These are phyloP conservation scores for Porites evermanni DNA, from an alignment of 92 coral and sea anemone genomes.

Conservation along the genomic window DNA sequence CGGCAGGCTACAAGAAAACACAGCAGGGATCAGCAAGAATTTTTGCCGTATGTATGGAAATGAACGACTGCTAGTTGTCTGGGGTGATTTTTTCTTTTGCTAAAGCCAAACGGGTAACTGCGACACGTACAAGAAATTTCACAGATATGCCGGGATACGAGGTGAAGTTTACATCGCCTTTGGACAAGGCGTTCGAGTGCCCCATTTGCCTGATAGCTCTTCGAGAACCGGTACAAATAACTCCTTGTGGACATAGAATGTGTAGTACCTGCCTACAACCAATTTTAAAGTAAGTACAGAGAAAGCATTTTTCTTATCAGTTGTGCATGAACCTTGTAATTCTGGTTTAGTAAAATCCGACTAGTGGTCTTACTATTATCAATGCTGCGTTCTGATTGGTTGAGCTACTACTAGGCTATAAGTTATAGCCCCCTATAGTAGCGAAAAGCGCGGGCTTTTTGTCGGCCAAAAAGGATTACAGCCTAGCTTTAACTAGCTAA, in stretches of 20 bases:
- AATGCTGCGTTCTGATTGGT: too few species aligned
- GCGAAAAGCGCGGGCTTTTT: too few species aligned
- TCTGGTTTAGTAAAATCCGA: too few species aligned
- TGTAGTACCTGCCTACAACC: slow-evolving; percentile 96
- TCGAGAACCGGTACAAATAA: slow-evolving; percentile 97
- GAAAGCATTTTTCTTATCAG: too few species aligned
- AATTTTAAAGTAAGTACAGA: slow-evolving; percentile 72
- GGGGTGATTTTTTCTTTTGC: neutral
- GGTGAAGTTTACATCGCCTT: slow-evolving; percentile 73
- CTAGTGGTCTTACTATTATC: too few species aligned
- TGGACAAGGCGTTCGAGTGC: slow-evolving; percentile 98
- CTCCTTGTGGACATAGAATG: slow-evolving; percentile 99
- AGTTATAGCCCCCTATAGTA: too few species aligned
- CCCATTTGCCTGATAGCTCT: slow-evolving; percentile 95
- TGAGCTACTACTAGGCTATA: too few species aligned
- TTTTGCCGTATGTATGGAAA: neutral
- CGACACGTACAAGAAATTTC: neutral
- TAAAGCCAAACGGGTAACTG: neutral
- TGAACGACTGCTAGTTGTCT: neutral
- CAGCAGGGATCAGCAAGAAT: neutral
- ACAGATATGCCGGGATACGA: slow-evolving; percentile 94
- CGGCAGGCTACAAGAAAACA: slow-evolving; percentile 6
- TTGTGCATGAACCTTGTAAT: neutral
- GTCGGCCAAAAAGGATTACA: too few species aligned
- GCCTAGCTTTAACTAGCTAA: too few species aligned